Evolutionary conservation across 2,113 vertebrate species (phyloP), one percentile per base, ranked within the genome.

Genomic region (rat (Rattus norvegicus)): DNA sequence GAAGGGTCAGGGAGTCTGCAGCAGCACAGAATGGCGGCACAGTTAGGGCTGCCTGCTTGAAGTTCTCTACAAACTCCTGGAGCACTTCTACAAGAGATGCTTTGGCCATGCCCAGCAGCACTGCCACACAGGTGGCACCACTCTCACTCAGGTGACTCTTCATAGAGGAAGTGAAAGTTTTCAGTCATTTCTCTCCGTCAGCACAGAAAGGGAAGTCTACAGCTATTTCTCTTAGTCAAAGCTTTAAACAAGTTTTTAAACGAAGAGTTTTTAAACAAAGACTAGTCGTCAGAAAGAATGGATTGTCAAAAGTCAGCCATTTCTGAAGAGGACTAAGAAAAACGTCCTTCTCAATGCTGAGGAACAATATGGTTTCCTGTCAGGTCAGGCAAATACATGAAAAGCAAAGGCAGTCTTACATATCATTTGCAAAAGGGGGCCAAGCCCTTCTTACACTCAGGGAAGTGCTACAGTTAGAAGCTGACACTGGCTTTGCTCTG

Each of bases 401-500:
- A 52, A 79, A 65, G 28, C 49, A 39, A 16, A 61, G 65, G 80
- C 9, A 65, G 76, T 65, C 26, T 20, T 5, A 8, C 73, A 28
- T 33, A 39, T 28, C 26, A 5, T 20, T 10, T 65, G 47, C 54
- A 87, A 16, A 73, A 43, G 56, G 33, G 39, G 54, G 14, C 75
- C 39, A 56, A 9, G 11, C 81, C 6, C 17, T 75, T 88, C 93
- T 92, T 54, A 24, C 0, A 0, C 10, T 17, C 79, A 76, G n/a
- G 2, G 30, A 73, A 94, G 80, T 0, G 13, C 0, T 0, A 1
- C 59, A 90, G 76, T 56, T 52, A 95, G 95, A 97, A 97, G 61
- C 81, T 76, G 91, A 96, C 94, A 63, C 83, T 1, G 84, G 14
- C 92, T 97, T 97, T 94, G 95, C 90, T 95, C 96, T 97, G 97